phyloP scores from a whole-genome alignment of 1,140 invertebrate species.

The Brachystomella parvula region DNA sequence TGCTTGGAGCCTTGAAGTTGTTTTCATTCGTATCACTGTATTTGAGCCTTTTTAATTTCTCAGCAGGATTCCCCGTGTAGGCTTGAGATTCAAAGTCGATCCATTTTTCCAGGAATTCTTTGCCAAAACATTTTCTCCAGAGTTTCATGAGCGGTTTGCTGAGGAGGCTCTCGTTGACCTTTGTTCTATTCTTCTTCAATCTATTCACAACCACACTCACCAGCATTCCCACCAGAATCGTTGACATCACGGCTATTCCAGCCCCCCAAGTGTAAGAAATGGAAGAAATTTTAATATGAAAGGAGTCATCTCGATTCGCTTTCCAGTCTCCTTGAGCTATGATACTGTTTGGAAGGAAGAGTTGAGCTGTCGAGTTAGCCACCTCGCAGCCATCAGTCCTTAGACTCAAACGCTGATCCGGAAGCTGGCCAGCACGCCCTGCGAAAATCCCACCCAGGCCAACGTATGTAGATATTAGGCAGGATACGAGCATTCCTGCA shows the following conservation, averaged over 20 bases:
- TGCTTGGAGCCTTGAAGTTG: background rate
- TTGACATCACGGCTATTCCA: background rate
- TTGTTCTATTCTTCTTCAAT: background rate
- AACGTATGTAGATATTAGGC: background rate
- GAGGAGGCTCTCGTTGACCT: slow-evolving; percentile 14
- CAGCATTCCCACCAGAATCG: slow-evolving; percentile 18
- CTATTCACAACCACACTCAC: slow-evolving; percentile 16
- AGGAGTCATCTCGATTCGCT: slow-evolving; percentile 34
- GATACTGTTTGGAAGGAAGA: background rate
- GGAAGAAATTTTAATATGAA: slow-evolving; percentile 10
- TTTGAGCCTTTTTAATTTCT: background rate
- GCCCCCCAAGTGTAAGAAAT: slow-evolving; percentile 18
- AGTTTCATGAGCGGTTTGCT: slow-evolving; percentile 10
- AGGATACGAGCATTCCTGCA: background rate
- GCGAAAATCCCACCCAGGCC: slow-evolving; percentile 29
- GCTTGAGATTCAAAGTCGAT: slow-evolving; percentile 13
- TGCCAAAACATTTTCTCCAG: slow-evolving; percentile 17
- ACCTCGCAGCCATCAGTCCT: background rate
- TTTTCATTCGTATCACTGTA: background rate
- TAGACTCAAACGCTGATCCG: slow-evolving; percentile 24
- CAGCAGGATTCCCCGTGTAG: background rate
- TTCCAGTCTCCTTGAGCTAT: background rate
- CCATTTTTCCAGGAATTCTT: slow-evolving; percentile 15
- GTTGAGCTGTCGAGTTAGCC: background rate
- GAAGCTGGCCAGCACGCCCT: slow-evolving; percentile 19